Conservation (phyloP, 2,888 invertebrate species). For the Parnassius apollo region DNA sequence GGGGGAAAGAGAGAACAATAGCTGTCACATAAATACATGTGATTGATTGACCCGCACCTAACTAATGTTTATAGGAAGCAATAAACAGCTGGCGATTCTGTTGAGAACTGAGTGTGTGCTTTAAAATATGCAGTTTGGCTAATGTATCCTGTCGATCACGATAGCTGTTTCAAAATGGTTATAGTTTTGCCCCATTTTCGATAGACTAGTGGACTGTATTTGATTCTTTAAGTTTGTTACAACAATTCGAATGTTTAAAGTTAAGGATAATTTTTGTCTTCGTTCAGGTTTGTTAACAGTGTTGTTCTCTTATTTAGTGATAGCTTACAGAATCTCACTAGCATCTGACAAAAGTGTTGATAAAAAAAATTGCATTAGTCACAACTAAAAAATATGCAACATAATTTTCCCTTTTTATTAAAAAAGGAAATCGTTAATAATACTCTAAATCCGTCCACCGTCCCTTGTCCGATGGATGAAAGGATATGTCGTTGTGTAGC, state of each 20-base stretch:
- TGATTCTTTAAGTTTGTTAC: too few species aligned
- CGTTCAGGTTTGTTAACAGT: too few species aligned
- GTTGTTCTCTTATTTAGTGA: too few species aligned
- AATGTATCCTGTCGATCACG: slow-evolving; percentile 17
- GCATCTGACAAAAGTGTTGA: too few species aligned
- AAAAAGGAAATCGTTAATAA: slow-evolving; percentile 75
- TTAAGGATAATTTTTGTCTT: too few species aligned
- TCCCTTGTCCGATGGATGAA: slow-evolving; percentile 75
- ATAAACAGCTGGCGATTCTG: slow-evolving; percentile 72
- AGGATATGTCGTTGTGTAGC: slow-evolving; percentile 73
- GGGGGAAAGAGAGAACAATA: slow-evolving; percentile 58
- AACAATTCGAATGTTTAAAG: too few species aligned
- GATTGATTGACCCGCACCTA: slow-evolving; percentile 77
- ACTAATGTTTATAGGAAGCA: slow-evolving; percentile 71
- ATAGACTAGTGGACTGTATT: neutral
- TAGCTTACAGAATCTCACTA: too few species aligned
- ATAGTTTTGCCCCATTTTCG: neutral
- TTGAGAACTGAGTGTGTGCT: slow-evolving; percentile 42
- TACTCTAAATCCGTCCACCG: slow-evolving; percentile 73
- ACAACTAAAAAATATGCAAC: slow-evolving; percentile 36
- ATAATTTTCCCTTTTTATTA: slow-evolving; percentile 63
- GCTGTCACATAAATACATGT: slow-evolving; percentile 75
- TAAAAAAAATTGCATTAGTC: slow-evolving; percentile 16
- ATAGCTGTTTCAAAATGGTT: neutral
- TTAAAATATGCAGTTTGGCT: slow-evolving; percentile 22